phyloP scores from a whole-genome alignment of 2,888 invertebrate species.

The Lordiphosa fenestrarum region DNA sequence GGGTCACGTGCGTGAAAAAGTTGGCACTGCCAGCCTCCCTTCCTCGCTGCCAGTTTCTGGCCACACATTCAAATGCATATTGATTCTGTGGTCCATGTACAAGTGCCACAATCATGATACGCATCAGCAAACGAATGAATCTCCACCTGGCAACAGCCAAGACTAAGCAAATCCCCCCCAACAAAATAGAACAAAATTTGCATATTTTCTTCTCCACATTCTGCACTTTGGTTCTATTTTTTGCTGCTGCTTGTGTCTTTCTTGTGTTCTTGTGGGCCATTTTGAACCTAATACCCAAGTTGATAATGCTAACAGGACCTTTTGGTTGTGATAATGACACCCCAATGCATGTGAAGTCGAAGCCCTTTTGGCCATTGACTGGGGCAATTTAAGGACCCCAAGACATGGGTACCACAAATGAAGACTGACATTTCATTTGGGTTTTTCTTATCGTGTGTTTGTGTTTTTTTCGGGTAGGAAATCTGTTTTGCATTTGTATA shows the following conservation, averaged over 20 bases:
- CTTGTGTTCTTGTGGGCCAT: constrained; percentile 23
- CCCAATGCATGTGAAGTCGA: constrained; percentile 31
- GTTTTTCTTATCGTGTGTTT: not conserved
- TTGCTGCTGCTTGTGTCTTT: constrained; percentile 1
- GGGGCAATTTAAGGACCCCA: constrained; percentile 2
- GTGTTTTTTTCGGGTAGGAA: not conserved
- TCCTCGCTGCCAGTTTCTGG: constrained; percentile 6
- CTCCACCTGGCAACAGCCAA: constrained; percentile 43
- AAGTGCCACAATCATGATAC: constrained; percentile 67
- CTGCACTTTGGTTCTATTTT: constrained; percentile 26
- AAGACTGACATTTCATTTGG: constrained; percentile 21
- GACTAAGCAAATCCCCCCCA: constrained; percentile 46
- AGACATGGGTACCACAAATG: constrained; percentile 26
- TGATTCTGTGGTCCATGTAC: constrained; percentile 69
- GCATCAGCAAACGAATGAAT: constrained; percentile 57
- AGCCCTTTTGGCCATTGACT: constrained; percentile 8
- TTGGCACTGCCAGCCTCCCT: constrained; percentile 19
- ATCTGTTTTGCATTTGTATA: too few relatives aligned
- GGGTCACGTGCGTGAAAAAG: constrained; percentile 55
- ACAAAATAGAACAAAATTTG: constrained; percentile 52
- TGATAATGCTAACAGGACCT: constrained; percentile 47
- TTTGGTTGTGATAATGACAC: constrained; percentile 62
- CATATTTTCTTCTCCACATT: constrained; percentile 45
- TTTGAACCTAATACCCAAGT: constrained; percentile 24
- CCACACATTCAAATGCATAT: constrained; percentile 70